phyloP scores from a whole-genome alignment of 2,113 vertebrate genomes.

The Cranoglanis bouderius region DNA sequence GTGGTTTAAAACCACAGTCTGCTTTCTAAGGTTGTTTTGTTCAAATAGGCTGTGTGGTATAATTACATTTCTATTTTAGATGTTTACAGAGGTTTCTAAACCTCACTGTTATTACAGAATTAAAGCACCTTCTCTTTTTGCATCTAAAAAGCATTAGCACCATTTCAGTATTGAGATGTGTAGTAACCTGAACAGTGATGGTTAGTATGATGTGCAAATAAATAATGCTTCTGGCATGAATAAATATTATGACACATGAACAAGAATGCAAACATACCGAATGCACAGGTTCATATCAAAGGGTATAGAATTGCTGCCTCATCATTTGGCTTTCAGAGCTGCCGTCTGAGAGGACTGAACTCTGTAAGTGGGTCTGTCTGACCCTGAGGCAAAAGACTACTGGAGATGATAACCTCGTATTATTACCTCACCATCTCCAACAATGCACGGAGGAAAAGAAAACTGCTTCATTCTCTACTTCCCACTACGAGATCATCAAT shows the following conservation, averaged over 20 bases:
- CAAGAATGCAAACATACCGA: background rate
- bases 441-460: slow-evolving; percentile 17
- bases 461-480: background rate
- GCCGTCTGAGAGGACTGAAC: slow-evolving; percentile 49
- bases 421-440: slow-evolving; percentile 39
- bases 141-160: background rate
- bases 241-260: background rate
- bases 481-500: background rate
- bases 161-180: background rate
- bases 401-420: slow-evolving; percentile 41
- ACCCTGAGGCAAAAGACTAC: slow-evolving; percentile 31
- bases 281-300: background rate
- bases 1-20: background rate
- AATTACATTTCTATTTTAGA: background rate
- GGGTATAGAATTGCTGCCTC: background rate
- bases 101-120: background rate
- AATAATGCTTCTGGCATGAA: background rate
- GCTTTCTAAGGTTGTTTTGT: background rate
- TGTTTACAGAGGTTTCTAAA: background rate
- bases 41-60: background rate
- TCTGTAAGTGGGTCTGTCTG: slow-evolving; percentile 19
- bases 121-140: background rate
- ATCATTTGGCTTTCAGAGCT: background rate
- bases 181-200: background rate
- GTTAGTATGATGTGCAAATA: background rate